Base-by-base conservation (phyloP, 2,113 vertebrate genomes). In the Gorsachius goisagi region DNA sequence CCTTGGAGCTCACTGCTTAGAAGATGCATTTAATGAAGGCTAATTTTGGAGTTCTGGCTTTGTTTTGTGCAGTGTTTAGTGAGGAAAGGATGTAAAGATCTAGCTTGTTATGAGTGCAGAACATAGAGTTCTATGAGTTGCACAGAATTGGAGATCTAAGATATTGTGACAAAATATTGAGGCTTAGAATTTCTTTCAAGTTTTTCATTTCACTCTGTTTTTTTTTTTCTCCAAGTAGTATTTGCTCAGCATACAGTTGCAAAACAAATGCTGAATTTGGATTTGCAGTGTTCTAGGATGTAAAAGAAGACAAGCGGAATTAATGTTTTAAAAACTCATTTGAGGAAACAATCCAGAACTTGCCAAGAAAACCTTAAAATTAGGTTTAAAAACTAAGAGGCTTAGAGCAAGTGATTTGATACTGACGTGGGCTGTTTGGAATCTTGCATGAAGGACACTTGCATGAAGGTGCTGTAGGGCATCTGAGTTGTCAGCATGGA, bases 391-490 rank as follows among this genome's bases (percentile, higher is more conserved):
- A 68, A 22, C 13, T 44, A 39, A 15, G 5, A 63, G 30, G 14
- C 33, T 73, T 85, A 28, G 11, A 49, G 53, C 11, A 35, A 32
- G 15, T 41, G 17, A 15, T 45, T 85, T 89, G n/a, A 30, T 69
- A 53, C 37, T 0, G 0, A 33, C 3, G 4, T 76, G 35, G 8
- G 4, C 8, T 52, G 58, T 72, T 78, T 56, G 21, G 37, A 69
- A 11, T 74, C 39, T 12, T 45, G 35, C 6, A 6, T 45, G 37
- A 81, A 53, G 76, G 73, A 56, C 22, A 4, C 26, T 44, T 75
- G 2, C 18, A 2, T 39, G 39, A 19, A 75, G 20, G 28, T 85
- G 52, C 59, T 79, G 1, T 27, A 19, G 53, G 26, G 20, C 9
- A 47, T 64, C 44, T 23, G 69, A 58, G 20, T 75, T 91, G 66